A percentile compares a stretch with the other conserved stretches of the same genome.
Evolutionary conservation across 2,113 vertebrate genomes (phyloP).

Genomic region (Solea senegalensis): DNA sequence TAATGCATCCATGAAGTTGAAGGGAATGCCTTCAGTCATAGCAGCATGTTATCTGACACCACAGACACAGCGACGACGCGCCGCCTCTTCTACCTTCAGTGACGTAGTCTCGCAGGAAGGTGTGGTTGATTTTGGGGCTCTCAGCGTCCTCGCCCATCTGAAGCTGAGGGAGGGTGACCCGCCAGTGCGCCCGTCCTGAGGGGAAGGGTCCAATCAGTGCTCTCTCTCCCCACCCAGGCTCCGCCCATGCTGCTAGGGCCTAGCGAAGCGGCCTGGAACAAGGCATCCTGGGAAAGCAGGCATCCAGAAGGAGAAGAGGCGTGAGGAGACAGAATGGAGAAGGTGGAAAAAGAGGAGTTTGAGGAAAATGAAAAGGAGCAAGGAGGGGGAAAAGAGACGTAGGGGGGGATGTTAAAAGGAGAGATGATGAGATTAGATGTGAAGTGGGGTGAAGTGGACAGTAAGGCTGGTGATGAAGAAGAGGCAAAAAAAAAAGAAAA

Average conservation of each 20-base stretch:
- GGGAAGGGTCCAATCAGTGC: constrained; percentile 91
- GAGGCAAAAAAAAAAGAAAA: constrained; percentile 3
- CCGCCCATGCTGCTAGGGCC: constrained; percentile 95
- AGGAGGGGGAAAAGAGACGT: constrained; percentile 1
- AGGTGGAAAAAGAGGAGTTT: constrained; percentile 27
- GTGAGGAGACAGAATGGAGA: constrained; percentile 3
- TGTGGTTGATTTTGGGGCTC: constrained; percentile 97
- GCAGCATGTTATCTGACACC: constrained; percentile 38
- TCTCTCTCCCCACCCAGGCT: constrained; percentile 89
- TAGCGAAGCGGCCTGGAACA: constrained; percentile 86
- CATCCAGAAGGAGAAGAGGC: constrained; percentile 49
- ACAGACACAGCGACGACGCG: constrained; percentile 3
- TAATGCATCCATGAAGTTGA: constrained; percentile 21
- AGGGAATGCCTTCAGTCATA: constrained; percentile 28
- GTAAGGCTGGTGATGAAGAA: constrained; percentile 38
- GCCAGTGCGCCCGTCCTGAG: constrained; percentile 93
- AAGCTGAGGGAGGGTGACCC: constrained; percentile 87
- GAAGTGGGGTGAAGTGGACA: constrained; percentile 20
- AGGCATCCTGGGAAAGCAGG: constrained; percentile 85
- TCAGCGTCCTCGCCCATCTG: constrained; percentile 99
- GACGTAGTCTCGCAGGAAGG: constrained; percentile 99
- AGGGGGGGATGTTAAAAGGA: constrained; percentile 6
- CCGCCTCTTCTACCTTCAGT: constrained; percentile 89
- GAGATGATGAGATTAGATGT: constrained; percentile 12
- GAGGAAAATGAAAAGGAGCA: constrained; percentile 3